These are phyloP conservation scores for Halcyon malimbica DNA, from an alignment of 2,113 vertebrate genomes.

Conservation along the genomic window DNA sequence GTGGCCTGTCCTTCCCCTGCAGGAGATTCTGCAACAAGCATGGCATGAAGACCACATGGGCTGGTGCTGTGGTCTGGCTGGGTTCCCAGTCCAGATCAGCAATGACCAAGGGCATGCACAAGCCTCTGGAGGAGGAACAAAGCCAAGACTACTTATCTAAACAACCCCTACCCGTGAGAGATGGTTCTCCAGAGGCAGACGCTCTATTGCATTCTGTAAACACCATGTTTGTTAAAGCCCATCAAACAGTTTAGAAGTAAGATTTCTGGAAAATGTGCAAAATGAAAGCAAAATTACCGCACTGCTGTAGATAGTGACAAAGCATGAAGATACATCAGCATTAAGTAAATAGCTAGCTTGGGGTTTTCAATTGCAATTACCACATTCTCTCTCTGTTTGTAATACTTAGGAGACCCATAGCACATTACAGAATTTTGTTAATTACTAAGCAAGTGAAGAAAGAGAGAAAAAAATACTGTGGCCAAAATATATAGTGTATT, in stretches of 20 bases:
- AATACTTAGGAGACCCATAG: constrained; percentile 29
- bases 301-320: constrained; percentile 5
- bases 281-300: constrained; percentile 27
- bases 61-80: neutral
- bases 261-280: constrained; percentile 6
- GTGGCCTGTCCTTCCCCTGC: neutral
- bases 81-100: neutral
- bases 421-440: constrained; percentile 50
- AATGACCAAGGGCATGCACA: rapidly evolving
- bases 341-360: constrained; percentile 53
- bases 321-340: constrained; percentile 23
- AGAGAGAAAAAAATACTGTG: neutral
- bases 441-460: constrained; percentile 22
- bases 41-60: rapidly evolving
- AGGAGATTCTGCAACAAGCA: neutral
- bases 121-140: rapidly evolving
- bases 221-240: neutral
- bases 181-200: neutral
- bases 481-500: neutral
- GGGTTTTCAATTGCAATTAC: constrained; percentile 50
- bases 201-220: neutral
- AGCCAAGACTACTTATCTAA: neutral
- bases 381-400: neutral
- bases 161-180: rapidly evolving
- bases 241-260: neutral